Conservation (phyloP, 2,797 vertebrate genomes). For the Phataginus tetradactyla region DNA sequence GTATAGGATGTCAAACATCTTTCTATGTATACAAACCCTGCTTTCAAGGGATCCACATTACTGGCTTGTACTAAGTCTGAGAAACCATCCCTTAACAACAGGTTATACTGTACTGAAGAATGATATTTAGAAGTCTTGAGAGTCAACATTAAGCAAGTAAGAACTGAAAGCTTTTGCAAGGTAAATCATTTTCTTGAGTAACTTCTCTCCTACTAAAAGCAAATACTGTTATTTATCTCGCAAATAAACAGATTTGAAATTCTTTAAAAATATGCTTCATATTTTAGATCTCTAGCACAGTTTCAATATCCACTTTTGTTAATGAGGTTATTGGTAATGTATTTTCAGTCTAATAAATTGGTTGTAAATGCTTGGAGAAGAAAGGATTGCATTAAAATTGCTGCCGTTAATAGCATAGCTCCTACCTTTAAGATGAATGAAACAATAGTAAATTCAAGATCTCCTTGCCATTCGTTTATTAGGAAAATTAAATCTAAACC, state of each 20-base stretch:
- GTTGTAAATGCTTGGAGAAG: slow-evolving; percentile 33
- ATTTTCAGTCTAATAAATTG: slow-evolving; percentile 41
- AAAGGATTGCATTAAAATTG: slow-evolving; percentile 45
- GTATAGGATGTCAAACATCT: not conserved
- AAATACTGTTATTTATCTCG: slow-evolving; percentile 21
- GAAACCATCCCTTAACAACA: not conserved
- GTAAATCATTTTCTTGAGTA: slow-evolving; percentile 50
- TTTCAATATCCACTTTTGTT: slow-evolving; percentile 40
- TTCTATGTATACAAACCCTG: not conserved
- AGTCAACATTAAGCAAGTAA: not conserved
- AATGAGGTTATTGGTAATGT: slow-evolving; percentile 36
- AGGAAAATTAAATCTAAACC: slow-evolving; percentile 12
- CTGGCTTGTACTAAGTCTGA: not conserved
- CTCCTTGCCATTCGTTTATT: slow-evolving; percentile 18
- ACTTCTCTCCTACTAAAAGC: slow-evolving; percentile 10
- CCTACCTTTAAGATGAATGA: slow-evolving; percentile 34
- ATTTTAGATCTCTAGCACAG: not conserved
- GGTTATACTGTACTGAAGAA: not conserved
- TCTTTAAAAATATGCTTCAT: not conserved
- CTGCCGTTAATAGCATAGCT: not conserved
- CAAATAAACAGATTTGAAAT: slow-evolving; percentile 11
- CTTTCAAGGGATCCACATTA: not conserved
- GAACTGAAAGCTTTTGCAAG: not conserved
- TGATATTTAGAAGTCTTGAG: not conserved
- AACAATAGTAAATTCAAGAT: slow-evolving; percentile 32